Evolutionary conservation across 2,888 invertebrate genomes (phyloP).

Genomic region (Amorpha juglandis): DNA sequence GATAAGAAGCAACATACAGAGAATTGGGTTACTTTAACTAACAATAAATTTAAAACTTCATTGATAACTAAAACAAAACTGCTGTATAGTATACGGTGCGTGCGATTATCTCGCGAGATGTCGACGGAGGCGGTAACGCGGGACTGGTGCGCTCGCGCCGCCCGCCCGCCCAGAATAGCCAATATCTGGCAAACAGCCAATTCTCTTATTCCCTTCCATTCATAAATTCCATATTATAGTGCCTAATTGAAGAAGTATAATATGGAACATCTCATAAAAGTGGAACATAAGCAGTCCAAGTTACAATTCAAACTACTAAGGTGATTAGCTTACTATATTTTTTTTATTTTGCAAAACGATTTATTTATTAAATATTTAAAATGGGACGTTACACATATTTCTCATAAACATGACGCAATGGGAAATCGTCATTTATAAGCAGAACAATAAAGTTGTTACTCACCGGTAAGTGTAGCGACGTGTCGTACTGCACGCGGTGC

Average conservation of each 20-base stretch:
- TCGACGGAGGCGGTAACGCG: conserved; percentile 61
- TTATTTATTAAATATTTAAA: no score
- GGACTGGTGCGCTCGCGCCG: conserved; percentile 74
- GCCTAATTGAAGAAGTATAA: conserved; percentile 8
- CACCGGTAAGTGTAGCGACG: conserved; percentile 89
- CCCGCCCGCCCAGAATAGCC: conserved; percentile 76
- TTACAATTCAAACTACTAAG: no score
- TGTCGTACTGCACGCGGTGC: conserved; percentile 82
- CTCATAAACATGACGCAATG: neutral
- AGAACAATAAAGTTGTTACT: conserved; percentile 43
- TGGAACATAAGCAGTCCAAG: no score
- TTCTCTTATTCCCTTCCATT: conserved; percentile 68
- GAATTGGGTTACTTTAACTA: neutral
- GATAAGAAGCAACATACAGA: neutral
- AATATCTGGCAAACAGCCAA: conserved; percentile 69
- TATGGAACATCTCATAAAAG: neutral
- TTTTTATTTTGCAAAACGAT: no score
- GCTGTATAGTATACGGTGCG: conserved; percentile 33
- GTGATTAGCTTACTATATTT: no score
- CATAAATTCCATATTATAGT: conserved; percentile 51
- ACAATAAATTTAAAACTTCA: conserved; percentile 32
- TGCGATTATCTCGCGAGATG: conserved; percentile 38
- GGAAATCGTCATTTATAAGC: neutral
- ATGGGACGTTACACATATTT: neutral
- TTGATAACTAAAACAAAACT: conserved; percentile 32